phyloP scores from a whole-genome alignment of 1,140 invertebrate species.

The Drusus annulatus region DNA sequence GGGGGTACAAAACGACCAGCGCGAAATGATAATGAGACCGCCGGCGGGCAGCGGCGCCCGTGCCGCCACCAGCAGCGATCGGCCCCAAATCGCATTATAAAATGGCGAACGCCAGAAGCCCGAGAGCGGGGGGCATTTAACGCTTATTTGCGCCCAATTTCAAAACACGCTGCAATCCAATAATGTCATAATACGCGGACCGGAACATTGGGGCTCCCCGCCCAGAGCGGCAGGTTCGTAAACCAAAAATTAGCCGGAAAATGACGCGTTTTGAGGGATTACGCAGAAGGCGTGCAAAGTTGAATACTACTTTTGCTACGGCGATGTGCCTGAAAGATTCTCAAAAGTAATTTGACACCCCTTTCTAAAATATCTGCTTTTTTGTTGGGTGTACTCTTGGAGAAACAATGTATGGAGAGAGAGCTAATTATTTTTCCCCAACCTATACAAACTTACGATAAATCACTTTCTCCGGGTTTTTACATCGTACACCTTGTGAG shows the following conservation, averaged over 20 bases:
- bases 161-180: slow-evolving; percentile 56
- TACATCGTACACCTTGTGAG: no score
- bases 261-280: not conserved
- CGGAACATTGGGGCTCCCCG: slow-evolving; percentile 1
- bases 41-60: slow-evolving; percentile 37
- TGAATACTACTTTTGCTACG: not conserved
- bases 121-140: slow-evolving; percentile 52
- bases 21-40: slow-evolving; percentile 52
- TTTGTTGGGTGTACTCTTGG: no score
- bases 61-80: slow-evolving; percentile 23
- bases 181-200: slow-evolving; percentile 51
- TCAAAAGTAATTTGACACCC: no score
- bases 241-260: slow-evolving; percentile 30
- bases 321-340: no score
- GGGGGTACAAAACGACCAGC: slow-evolving; percentile 43
- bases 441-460: no score
- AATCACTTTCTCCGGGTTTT: no score
- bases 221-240: not conserved
- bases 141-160: slow-evolving; percentile 56
- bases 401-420: no score
- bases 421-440: no score
- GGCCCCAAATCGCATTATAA: slow-evolving; percentile 55
- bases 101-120: slow-evolving; percentile 52
- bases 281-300: not conserved
- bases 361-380: no score